These are phyloP conservation scores for Eulemur mongoz DNA, from an alignment of 2,797 vertebrate genomes.

Conservation along the genomic window DNA sequence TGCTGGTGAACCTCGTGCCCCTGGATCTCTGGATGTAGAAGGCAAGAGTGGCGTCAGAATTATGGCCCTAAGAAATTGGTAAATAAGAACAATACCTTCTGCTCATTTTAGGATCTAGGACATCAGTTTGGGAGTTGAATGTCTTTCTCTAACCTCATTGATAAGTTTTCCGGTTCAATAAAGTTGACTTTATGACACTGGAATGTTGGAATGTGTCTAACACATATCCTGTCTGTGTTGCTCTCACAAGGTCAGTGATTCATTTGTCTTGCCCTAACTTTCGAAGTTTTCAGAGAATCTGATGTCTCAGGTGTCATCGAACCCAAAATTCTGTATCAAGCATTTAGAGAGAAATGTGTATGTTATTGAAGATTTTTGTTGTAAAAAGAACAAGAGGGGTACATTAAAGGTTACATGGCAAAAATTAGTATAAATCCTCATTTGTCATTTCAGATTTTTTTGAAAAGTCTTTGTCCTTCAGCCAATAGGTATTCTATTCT, in stretches of 20 bases:
- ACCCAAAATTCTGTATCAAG: background rate
- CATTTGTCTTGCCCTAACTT: background rate
- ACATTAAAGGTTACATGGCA: background rate
- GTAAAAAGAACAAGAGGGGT: background rate
- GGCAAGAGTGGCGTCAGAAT: background rate
- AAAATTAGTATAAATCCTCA: background rate
- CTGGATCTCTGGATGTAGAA: background rate
- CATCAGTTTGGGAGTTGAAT: background rate
- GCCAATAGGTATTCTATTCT: background rate
- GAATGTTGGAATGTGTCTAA: background rate
- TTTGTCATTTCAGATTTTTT: background rate
- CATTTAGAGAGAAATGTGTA: background rate
- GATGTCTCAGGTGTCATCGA: background rate
- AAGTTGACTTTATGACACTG: background rate
- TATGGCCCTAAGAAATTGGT: background rate
- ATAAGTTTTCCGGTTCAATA: background rate
- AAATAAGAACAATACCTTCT: background rate
- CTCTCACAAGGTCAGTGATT: background rate
- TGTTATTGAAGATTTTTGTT: background rate
- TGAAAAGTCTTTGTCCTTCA: background rate
- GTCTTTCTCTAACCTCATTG: background rate
- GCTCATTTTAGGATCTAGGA: background rate
- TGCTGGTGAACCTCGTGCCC: fast-evolving
- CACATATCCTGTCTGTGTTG: background rate
- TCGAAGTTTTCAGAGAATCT: background rate